These are phyloP conservation scores for Hydropotes inermis DNA, from an alignment of 2,113 vertebrate species.

Conservation along the genomic window DNA sequence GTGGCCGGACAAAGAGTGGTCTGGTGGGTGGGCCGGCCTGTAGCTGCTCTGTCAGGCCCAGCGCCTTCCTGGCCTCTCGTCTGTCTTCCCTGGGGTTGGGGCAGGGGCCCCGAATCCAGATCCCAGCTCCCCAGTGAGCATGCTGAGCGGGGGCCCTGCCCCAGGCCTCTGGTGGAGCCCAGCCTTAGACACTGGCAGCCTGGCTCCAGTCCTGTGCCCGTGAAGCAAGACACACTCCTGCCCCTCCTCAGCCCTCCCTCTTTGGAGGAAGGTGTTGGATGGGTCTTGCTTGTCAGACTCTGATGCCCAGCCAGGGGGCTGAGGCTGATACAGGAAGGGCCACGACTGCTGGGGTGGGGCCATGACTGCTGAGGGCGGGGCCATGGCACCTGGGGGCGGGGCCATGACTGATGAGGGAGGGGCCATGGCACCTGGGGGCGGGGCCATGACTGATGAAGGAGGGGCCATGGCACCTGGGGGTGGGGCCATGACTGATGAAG, in stretches of 20 bases:
- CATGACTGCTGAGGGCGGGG: neutral
- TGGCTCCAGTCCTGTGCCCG: neutral
- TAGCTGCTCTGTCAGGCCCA: accelerated
- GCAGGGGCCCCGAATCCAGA: neutral
- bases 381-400: neutral
- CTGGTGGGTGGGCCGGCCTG: neutral
- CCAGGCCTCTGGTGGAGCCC: neutral
- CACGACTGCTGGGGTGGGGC: neutral
- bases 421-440: neutral
- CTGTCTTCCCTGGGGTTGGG: neutral
- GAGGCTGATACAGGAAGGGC: accelerated
- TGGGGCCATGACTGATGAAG: accelerated
- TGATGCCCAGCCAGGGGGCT: neutral
- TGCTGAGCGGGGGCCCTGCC: neutral
- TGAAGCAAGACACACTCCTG: neutral
- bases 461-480: neutral
- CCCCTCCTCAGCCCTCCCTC: neutral
- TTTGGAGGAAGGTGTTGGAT: no score
- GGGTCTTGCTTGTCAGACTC: neutral
- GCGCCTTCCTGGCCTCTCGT: accelerated
- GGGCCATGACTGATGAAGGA: accelerated
- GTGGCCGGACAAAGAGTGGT: accelerated
- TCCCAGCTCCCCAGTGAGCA: neutral
- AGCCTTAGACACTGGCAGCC: neutral
- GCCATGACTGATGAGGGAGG: neutral